A percentile compares a stretch with the other conserved stretches of the same genome.
Conservation (phyloP, 2,797 vertebrate species). For the Dipus sagitta region DNA sequence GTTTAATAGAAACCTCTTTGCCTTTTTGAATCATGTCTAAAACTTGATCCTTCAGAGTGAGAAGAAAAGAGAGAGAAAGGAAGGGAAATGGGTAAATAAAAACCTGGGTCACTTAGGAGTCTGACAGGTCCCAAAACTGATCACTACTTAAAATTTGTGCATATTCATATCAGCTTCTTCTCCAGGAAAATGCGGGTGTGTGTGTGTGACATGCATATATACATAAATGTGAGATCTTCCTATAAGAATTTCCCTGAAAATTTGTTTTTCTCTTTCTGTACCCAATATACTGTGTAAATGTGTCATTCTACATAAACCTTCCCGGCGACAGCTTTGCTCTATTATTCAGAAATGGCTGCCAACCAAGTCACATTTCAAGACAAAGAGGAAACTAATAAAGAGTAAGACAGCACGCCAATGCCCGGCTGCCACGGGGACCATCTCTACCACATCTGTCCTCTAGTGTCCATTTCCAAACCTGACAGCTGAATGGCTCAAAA, state of each 20-base stretch:
- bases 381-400: conserved; percentile 16
- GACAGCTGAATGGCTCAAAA: not conserved
- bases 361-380: conserved; percentile 50
- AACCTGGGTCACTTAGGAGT: not conserved
- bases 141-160: not conserved
- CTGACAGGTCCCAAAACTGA: not conserved
- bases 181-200: not conserved
- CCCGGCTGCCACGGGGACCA: not conserved
- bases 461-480: not conserved
- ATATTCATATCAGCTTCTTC: not conserved
- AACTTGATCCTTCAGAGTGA: not conserved
- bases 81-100: not conserved
- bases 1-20: conserved; percentile 1
- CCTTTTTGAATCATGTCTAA: not conserved
- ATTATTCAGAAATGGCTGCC: not conserved
- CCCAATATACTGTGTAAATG: not conserved
- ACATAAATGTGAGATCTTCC: not conserved
- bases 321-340: not conserved
- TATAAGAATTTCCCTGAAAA: not conserved
- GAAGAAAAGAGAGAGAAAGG: not conserved
- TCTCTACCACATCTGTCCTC: not conserved
- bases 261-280: conserved; percentile 55
- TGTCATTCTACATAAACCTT: not conserved
- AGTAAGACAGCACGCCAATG: not conserved
- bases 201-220: not conserved